Evolutionary conservation across 2,888 invertebrate species (phyloP).

Genomic region (Nemoura dubitans): DNA sequence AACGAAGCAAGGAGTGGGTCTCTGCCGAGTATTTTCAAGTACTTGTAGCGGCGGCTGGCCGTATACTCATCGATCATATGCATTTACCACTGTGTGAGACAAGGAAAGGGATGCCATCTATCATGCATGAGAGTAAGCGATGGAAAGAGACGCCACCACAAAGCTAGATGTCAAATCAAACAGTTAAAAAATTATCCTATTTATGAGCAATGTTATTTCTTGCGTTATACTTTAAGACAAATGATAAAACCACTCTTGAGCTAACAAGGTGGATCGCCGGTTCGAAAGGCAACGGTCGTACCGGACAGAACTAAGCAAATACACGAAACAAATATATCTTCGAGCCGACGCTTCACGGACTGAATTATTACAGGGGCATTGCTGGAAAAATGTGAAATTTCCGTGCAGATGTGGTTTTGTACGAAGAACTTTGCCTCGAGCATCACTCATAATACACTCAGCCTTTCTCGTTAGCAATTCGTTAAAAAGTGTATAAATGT

Average conservation of each 20-base stretch:
- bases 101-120: background rate
- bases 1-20: background rate
- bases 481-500: background rate
- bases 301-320: background rate
- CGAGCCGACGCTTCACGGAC: background rate
- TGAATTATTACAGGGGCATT: background rate
- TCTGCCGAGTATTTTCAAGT: background rate
- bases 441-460: too few relatives aligned
- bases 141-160: background rate
- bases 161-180: background rate
- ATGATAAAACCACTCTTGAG: background rate
- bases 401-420: background rate
- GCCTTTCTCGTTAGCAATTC: too few relatives aligned
- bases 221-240: constrained; percentile 12
- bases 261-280: background rate
- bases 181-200: background rate
- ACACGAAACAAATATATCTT: background rate
- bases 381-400: background rate
- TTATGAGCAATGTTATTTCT: constrained; percentile 7
- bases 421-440: too few relatives aligned
- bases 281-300: background rate
- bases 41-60: background rate
- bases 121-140: background rate
- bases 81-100: background rate
- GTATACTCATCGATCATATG: background rate